phyloP scores from a whole-genome alignment of 2,113 vertebrate genomes.

The Spea bombifrons region DNA sequence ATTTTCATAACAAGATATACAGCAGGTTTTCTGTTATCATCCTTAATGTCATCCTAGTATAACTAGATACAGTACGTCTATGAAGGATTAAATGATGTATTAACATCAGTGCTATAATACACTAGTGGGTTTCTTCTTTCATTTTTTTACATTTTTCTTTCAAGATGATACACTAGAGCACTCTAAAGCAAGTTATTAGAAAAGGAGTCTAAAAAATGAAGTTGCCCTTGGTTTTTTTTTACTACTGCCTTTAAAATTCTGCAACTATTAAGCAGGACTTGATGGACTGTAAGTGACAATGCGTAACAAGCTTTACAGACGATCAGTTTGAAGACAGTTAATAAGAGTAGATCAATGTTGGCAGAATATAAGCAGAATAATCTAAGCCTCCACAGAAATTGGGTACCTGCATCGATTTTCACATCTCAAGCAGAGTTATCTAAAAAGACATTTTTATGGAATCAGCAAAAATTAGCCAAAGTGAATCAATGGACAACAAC shows the following conservation, averaged over 20 bases:
- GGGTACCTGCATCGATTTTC: conserved; percentile 46
- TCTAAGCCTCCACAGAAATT: conserved; percentile 32
- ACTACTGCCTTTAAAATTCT: conserved; percentile 29
- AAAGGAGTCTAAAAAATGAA: background rate
- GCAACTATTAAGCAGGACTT: conserved; percentile 33
- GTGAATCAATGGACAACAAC: conserved; percentile 35
- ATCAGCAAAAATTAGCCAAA: conserved; percentile 37
- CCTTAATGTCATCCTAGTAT: background rate
- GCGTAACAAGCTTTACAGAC: conserved; percentile 36
- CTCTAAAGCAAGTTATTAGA: conserved; percentile 1
- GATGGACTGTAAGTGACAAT: conserved; percentile 39
- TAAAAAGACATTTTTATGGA: conserved; percentile 33
- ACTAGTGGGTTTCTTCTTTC: background rate
- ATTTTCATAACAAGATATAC: conserved; percentile 6
- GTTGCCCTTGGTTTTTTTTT: conserved; percentile 2
- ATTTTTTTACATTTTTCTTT: background rate
- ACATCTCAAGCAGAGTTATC: conserved; percentile 41
- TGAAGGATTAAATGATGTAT: conserved; percentile 7
- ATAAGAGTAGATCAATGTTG: conserved; percentile 47
- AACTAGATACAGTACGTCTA: background rate
- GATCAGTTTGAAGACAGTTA: conserved; percentile 35
- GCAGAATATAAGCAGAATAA: conserved; percentile 42
- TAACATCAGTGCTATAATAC: background rate
- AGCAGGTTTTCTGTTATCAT: conserved; percentile 2
- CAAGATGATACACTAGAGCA: background rate